Conservation (phyloP, 2,888 invertebrate genomes). For the Anarsia innoxiella region DNA sequence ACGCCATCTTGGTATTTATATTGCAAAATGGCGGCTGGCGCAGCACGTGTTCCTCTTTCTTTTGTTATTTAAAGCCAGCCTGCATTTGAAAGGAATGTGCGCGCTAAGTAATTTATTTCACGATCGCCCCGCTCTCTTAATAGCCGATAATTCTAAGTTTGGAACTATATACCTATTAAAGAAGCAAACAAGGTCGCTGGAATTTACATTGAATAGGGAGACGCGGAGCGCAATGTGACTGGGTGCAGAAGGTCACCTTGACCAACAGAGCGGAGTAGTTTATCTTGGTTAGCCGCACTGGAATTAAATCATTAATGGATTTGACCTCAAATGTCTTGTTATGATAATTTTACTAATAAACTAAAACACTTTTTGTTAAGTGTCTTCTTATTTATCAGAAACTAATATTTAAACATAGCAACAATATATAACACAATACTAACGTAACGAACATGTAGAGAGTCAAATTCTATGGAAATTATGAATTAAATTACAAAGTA, state of each 20-base stretch:
- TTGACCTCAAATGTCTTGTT: constrained; percentile 10
- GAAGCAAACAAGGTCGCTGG: constrained; percentile 43
- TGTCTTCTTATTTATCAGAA: too few relatives aligned
- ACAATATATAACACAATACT: too few relatives aligned
- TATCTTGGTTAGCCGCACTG: constrained; percentile 33
- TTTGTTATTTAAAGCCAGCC: constrained; percentile 46
- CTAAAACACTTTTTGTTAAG: constrained; percentile 2
- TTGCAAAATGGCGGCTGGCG: constrained; percentile 66
- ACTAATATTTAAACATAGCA: too few relatives aligned
- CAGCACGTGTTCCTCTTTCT: constrained; percentile 62
- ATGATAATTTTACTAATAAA: constrained; percentile 12
- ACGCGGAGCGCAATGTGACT: constrained; percentile 53
- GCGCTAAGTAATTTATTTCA: constrained; percentile 13
- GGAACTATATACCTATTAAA: constrained; percentile 23
- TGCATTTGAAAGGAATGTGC: constrained; percentile 26
- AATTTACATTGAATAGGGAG: constrained; percentile 68
- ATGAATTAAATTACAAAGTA: too few relatives aligned
- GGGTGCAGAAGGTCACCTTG: constrained; percentile 65
- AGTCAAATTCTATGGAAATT: too few relatives aligned
- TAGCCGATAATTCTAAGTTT: constrained; percentile 17
- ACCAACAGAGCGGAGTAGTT: constrained; percentile 42
- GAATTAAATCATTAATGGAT: constrained; percentile 19
- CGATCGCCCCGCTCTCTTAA: constrained; percentile 2
- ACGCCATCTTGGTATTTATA: constrained; percentile 73
- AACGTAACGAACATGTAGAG: too few relatives aligned